These are phyloP conservation scores for Cotesia congregata DNA, from an alignment of 2,888 invertebrate genomes.

Conservation along the genomic window DNA sequence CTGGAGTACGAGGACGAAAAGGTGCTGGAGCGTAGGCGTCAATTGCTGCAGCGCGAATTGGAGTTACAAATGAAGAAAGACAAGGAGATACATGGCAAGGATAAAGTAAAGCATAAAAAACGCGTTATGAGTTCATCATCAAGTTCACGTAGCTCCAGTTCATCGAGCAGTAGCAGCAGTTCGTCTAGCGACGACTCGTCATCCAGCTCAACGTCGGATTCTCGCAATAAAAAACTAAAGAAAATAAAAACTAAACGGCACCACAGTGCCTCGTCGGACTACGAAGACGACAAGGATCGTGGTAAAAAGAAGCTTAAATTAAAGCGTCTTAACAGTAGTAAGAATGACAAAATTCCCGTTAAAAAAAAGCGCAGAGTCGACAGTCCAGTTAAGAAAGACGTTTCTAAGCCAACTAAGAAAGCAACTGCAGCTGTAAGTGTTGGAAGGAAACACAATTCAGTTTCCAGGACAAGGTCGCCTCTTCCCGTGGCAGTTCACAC, in stretches of 20 bases:
- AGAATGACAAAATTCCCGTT: constrained; percentile 57
- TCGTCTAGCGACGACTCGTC: constrained; percentile 75
- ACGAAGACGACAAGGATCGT: constrained; percentile 74
- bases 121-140: constrained; percentile 79
- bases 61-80: constrained; percentile 85
- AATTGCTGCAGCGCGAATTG: constrained; percentile 82
- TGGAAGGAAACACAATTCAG: constrained; percentile 50
- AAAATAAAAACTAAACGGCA: constrained; percentile 74
- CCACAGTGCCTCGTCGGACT: constrained; percentile 78
- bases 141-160: constrained; percentile 77
- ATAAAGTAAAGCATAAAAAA: constrained; percentile 75
- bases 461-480: constrained; percentile 55
- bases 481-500: constrained; percentile 52
- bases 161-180: constrained; percentile 77
- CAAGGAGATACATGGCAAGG: constrained; percentile 78
- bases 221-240: constrained; percentile 70
- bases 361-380: constrained; percentile 67
- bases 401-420: constrained; percentile 50
- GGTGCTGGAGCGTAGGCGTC: constrained; percentile 82
- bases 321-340: constrained; percentile 62
- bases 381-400: constrained; percentile 46
- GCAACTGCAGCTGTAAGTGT: constrained; percentile 48
- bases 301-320: constrained; percentile 66
- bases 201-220: constrained; percentile 76
- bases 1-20: constrained; percentile 86